These are phyloP conservation scores for Tiliacea citrago DNA, from an alignment of 2,888 invertebrate species.

Conservation along the genomic window DNA sequence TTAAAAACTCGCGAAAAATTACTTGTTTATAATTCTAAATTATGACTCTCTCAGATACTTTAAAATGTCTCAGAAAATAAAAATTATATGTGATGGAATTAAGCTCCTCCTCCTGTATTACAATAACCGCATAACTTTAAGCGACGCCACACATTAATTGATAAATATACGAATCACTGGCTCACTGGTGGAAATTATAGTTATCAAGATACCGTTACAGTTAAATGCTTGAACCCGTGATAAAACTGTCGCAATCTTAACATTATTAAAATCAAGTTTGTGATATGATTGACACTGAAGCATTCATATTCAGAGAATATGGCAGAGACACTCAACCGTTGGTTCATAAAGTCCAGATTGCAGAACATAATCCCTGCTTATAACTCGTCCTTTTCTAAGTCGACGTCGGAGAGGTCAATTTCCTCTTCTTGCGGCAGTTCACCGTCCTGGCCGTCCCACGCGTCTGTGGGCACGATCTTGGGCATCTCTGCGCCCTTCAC, in stretches of 20 bases:
- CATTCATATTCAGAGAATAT: slow-evolving; percentile 44
- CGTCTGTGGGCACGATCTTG: slow-evolving; percentile 91
- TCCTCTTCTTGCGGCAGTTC: slow-evolving; percentile 96
- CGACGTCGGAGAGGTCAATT: slow-evolving; percentile 97
- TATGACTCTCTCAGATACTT: slow-evolving; percentile 50
- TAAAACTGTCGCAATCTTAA: slow-evolving; percentile 21
- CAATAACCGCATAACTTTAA: slow-evolving; percentile 17
- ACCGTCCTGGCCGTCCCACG: slow-evolving; percentile 99
- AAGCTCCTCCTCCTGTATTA: slow-evolving; percentile 7
- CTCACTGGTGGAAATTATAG: slow-evolving; percentile 36
- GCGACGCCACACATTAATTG: slow-evolving; percentile 2
- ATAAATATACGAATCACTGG: slow-evolving; percentile 5
- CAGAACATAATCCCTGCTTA: slow-evolving; percentile 78
- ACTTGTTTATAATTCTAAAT: slow-evolving; percentile 20
- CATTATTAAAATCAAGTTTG: slow-evolving; percentile 24
- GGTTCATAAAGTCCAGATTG: slow-evolving; percentile 35
- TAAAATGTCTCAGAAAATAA: slow-evolving; percentile 53
- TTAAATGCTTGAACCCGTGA: slow-evolving; percentile 49
- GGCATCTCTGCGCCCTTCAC: slow-evolving; percentile 96
- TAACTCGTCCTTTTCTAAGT: slow-evolving; percentile 95
- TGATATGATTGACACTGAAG: slow-evolving; percentile 59
- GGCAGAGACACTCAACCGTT: slow-evolving; percentile 45
- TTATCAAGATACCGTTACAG: slow-evolving; percentile 4
- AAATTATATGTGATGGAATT: slow-evolving; percentile 46
- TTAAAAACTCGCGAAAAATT: slow-evolving; percentile 24